Base-by-base conservation (phyloP, 1,140 invertebrate genomes). In the Neomicropteryx cornuta region DNA sequence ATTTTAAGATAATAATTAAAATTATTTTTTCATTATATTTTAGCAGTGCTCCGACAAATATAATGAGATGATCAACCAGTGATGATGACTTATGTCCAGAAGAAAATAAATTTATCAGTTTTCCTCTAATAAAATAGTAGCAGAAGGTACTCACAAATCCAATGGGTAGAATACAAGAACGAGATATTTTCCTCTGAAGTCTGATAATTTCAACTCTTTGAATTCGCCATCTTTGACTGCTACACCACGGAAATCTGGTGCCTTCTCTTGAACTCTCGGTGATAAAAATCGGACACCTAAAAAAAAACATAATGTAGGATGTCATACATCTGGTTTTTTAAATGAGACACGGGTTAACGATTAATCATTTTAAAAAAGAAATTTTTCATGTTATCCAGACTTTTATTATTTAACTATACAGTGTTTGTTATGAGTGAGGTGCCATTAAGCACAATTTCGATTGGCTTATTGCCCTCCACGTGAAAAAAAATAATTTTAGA, bases 131-230 rank as follows among this genome's bases (percentile, higher is more conserved):
- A 32, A 11, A 27, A 18, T 40, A 30, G 6, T 8, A 37, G 18
- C n/a, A 39, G 16, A 21, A 21, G 14, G 31, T 29, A 64, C 66
- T 63, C 51, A 68, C 63, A 87, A 87, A 51, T 85, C 94, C 42
- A 96, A 66, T 1, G 95, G 95, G 57, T 87, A 87, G 57, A 87
- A 87, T 47, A 95, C 85, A 11, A 96, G 62, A 8, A 96, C 84
- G 20, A 97, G 72, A 68, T 97, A 98, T 87, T 97, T 95, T 44
- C 92, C 93, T 49, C 73, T 75, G 57, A 83, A 97, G 56, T 97
- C 88, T 4, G 72, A 60, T 1, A 97, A 62, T 47, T 83, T 79
- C 16, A 98, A 81, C 18, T 86, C 75, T 62, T 94, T 89, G 52
- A 98, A 97, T 47, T 90, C 80, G 42, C 83, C 82, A 53, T 88